Evolutionary conservation across 2,797 vertebrate species (phyloP), one percentile per base, ranked within the genome.

Genomic region (Pseudochirops cupreus): DNA sequence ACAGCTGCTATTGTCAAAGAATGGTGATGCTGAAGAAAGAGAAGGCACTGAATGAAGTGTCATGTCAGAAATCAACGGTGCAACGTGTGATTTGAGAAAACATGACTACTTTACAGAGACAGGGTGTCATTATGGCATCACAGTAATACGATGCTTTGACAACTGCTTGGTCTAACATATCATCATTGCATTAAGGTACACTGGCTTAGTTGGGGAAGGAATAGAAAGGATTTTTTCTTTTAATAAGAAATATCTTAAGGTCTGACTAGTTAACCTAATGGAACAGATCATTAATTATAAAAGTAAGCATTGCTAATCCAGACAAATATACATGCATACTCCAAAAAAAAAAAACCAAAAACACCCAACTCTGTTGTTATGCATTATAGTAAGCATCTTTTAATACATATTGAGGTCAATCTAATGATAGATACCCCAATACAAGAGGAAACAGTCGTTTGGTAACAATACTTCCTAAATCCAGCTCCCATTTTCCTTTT

Each of bases 121-220:
- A 99, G 99, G 99, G 99, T 99, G 99, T 99, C 99, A 99, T 99
- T 99, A 99, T 97, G 99, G 99, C 98, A 98, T 99, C 98, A 99
- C 99, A 98, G 99, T 99, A 99, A 99, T 99, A 99, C 99, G 98
- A 98, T 99, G 99, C 98, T 99, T 99, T 99, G 99, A 99, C 99
- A 99, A 99, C 99, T 99, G 98, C 99, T 97, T 99, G 98, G 98
- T 98, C 99, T 99, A 99, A 99, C 99, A 98, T 99, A 99, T 99
- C 99, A 99, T 99, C 99, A 99, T 99, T 99, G 99, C 99, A 99
- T 99, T 99, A 99, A 99, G 99, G 99, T 99, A 98, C 99, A 98
- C 98, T 97, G 98, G 99, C 98, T 98, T 99, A 98, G 98, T 74
- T 98, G 98, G 96, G 97, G 96, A 98, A 99, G 97, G 97, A 98